Base-by-base conservation (phyloP, 2,113 vertebrate genomes). In the Rhizomys pruinosus region DNA sequence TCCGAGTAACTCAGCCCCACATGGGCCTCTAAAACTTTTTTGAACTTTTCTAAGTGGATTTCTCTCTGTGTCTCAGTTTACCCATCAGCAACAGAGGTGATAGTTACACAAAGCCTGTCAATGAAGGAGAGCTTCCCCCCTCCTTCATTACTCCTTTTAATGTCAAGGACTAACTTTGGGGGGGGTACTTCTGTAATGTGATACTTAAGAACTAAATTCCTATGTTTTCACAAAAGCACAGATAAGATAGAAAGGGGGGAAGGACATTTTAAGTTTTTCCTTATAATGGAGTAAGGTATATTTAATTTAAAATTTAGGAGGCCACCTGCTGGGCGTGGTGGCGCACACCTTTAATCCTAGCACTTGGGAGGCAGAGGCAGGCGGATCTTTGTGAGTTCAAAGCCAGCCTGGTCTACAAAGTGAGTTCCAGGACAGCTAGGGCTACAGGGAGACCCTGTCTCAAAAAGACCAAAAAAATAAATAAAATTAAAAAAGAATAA, bases 171-270 rank as follows among this genome's bases (percentile, higher is more conserved):
- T 93, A 78, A 91, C 25, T 95, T 76, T 69, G 11, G 11, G n/a
- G n/a, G 71, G 71, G 34, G 32, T 91, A 74, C 16, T 89, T 91
- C 42, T 0, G 1, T 87, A 87, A 42, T 92, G 7, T 74, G 23
- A 47, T 74, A 84, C 89, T 92, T 84, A 37, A 84, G n/a, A 80
- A 63, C 55, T 77, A 68, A 93, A 72, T 95, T 92, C 27, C 77
- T 93, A 2, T 85, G 57, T 81, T 95, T 96, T 93, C 55, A 94
- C 84, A 91, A 66, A 92, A 92, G n/a, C 81, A 84, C 79, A 68
- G 32, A 64, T 88, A 86, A 89, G 42, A 74, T 64, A 91, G 57
- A 94, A 94, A 87, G 94, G 64, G 34, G 20, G 79, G 68, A 29
- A 29, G 61, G 84, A 69, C 52, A 37, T 68, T 72, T 82, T 13